Evolutionary conservation across 2,113 vertebrate species (phyloP).

Genomic region (Illadopsis cleaveri): DNA sequence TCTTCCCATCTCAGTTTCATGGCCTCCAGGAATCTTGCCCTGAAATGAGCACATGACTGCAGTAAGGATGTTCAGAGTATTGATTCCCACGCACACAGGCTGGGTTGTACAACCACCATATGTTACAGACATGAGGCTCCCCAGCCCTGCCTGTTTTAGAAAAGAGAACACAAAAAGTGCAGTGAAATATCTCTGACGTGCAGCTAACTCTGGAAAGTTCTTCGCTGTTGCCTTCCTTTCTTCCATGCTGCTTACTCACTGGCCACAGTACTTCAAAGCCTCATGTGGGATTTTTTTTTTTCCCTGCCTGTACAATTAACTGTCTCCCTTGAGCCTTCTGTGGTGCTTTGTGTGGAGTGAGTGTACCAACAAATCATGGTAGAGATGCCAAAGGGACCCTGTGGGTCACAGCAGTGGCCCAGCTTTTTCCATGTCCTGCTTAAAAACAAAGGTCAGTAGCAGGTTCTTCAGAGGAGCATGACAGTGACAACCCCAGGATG

Average conservation of each 20-base stretch:
- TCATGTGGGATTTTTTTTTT: neutral
- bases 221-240: neutral
- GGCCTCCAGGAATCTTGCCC: constrained; percentile 11
- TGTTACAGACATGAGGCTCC: neutral
- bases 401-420: neutral
- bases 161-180: neutral
- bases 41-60: neutral
- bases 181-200: neutral
- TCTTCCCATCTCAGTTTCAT: neutral
- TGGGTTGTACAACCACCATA: neutral
- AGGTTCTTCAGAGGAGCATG: neutral
- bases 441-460: neutral
- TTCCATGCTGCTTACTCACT: neutral
- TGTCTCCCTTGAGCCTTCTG: neutral
- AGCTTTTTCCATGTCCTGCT: neutral
- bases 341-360: neutral
- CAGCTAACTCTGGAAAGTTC: neutral
- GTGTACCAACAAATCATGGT: neutral
- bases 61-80: neutral
- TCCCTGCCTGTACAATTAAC: neutral
- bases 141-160: neutral
- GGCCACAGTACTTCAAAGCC: neutral
- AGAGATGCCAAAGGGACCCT: neutral
- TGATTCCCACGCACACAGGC: neutral
- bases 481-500: neutral